Base-by-base conservation (phyloP, 2,888 invertebrate genomes). In the Stramonita haemastoma region DNA sequence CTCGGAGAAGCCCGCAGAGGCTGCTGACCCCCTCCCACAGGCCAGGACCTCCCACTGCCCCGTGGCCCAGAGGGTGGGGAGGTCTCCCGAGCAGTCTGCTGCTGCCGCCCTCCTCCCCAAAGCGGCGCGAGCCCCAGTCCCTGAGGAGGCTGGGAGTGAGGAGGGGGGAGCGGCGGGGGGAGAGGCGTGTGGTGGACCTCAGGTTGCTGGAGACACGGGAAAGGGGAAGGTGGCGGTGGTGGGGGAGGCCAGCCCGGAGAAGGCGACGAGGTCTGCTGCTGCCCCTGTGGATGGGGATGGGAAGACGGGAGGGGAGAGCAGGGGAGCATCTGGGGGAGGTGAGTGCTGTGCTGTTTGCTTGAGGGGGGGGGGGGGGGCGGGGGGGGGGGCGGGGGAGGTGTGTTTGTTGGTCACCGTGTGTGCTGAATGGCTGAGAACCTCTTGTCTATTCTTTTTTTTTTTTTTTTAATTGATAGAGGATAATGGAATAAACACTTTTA, bases 231-330 rank as follows among this genome's bases (percentile, higher is more conserved):
- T n/a, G 5, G 29, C 29, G 11, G 83, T 6, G 46, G 83, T 46
- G 22, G 84, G 22, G 84, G 84, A 19, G 22, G 17, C 85, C 56
- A 85, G n/a, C 8, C n/a, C 29, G 13, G 66, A 5, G 22, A 26
- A 22, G 57, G 26, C 1, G 15, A 26, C 29, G 17, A 17, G 15
- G n/a, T 36, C 46, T n/a, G 36, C 29, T 70, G 87, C 36, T 56
- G 86, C 77, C 34, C 87, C 87, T 66, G 46, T 46, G 32, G 89
- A 89, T 19, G 89, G 87, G n/a, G 89, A 89, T 83, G 87, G 56
- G 66, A 89, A 87, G 87, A 70, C 70, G 15, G 89, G 87, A 70
- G 86, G 34, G 1, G 79, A 70, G 8, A 87, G 83, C 15, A 66
- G 36, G n/a, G 60, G 36, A 13, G 87, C n/a, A 0, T 26, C 66